Percentiles rank a stretch among this genome's conserved stretches.
Conservation (phyloP, 2,888 invertebrate genomes). For the Papilio protenor region DNA sequence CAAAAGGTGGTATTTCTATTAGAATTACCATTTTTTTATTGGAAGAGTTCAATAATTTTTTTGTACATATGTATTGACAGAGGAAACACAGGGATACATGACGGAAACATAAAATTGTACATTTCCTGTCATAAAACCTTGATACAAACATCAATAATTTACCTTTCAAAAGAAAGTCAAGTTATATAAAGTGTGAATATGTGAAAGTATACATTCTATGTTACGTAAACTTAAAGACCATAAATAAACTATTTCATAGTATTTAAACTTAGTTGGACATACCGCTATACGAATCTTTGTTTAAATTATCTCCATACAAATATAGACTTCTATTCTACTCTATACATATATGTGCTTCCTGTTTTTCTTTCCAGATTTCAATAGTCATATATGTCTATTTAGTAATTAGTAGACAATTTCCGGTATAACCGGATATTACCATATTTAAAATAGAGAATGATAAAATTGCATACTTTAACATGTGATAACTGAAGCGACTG, state of each 20-base stretch:
- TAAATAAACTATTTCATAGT: neutral
- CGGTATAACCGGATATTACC: neutral
- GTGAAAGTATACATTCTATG: constrained; percentile 2
- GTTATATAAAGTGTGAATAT: constrained; percentile 4
- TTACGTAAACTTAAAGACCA: neutral
- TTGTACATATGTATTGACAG: neutral
- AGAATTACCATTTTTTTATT: too few species aligned
- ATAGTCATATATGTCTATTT: neutral
- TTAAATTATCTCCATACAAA: neutral
- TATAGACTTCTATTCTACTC: neutral
- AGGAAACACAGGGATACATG: neutral
- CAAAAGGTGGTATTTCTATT: too few species aligned
- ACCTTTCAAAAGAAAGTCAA: constrained; percentile 12
- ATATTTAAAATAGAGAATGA: neutral
- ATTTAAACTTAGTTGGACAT: neutral
- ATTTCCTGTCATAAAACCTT: constrained; percentile 1
- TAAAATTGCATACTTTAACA: neutral
- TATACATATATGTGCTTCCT: neutral
- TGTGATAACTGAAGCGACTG: neutral
- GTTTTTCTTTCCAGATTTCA: neutral
- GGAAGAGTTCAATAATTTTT: neutral
- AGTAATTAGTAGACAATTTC: neutral
- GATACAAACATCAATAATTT: neutral
- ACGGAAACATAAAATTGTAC: neutral
- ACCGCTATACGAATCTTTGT: neutral